Evolutionary conservation across 2,113 vertebrate species (phyloP).

Genomic region (Condylura cristata): DNA sequence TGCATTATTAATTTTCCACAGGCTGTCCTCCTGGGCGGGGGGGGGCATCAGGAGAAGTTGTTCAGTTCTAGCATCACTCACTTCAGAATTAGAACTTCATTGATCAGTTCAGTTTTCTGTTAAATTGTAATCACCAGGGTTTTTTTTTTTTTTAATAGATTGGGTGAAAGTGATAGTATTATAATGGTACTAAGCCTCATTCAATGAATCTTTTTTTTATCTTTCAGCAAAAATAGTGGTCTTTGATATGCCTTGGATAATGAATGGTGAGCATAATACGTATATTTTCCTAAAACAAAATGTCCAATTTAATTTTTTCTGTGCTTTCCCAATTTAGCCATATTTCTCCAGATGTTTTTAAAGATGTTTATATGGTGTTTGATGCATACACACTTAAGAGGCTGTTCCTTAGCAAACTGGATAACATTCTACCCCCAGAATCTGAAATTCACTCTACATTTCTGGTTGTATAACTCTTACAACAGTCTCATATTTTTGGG

Average conservation of each 20-base stretch:
- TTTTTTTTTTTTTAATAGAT: constrained; percentile 1
- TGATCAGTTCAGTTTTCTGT: not conserved
- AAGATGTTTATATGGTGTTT: not conserved
- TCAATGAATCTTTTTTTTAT: constrained; percentile 53
- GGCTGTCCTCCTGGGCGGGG: not conserved
- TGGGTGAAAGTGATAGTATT: constrained; percentile 17
- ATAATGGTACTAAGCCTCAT: not conserved
- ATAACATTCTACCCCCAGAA: not conserved
- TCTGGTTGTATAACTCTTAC: not conserved
- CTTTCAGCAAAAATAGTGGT: constrained; percentile 97
- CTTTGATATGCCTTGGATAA: constrained; percentile 99
- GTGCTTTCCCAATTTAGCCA: not conserved
- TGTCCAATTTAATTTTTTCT: not conserved
- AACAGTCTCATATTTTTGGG: not conserved
- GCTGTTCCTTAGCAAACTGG: not conserved
- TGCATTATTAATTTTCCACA: not conserved
- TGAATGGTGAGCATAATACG: constrained; percentile 92
- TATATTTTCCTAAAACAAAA: constrained; percentile 13
- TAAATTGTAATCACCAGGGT: not conserved
- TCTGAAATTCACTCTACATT: constrained; percentile 20
- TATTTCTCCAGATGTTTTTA: not conserved
- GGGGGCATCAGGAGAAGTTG: not conserved
- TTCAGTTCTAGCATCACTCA: not conserved
- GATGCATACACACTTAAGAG: not conserved
- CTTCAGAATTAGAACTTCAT: not conserved